phyloP scores from a whole-genome alignment of 2,888 invertebrate species.

The Capitulum mitella region DNA sequence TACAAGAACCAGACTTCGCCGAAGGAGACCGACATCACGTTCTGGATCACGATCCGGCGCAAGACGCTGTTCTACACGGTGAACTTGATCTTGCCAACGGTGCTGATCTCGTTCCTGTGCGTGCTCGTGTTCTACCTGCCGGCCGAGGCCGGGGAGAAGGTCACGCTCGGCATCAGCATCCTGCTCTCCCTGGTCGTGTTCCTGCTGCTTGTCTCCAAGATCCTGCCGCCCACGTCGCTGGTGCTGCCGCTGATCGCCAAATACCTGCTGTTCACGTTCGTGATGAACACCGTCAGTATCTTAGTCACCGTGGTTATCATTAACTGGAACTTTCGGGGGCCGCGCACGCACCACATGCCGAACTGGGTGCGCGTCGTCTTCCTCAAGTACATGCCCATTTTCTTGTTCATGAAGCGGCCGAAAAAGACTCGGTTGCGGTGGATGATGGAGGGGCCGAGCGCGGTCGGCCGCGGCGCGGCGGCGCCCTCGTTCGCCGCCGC shows the following conservation, averaged over 20 bases:
- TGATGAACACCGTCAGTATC: conserved; percentile 99
- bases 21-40: conserved; percentile 91
- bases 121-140: conserved; percentile 97
- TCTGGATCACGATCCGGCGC: conserved; percentile 89
- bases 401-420: conserved; percentile 92
- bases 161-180: conserved; percentile 92
- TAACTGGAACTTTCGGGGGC: conserved; percentile 96
- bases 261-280: conserved; percentile 97
- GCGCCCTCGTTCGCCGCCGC: conserved; percentile 61
- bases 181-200: conserved; percentile 99
- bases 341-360: conserved; percentile 96
- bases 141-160: conserved; percentile 96
- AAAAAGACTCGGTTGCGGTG: conserved; percentile 85
- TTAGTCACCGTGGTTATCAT: conserved; percentile 97
- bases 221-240: conserved; percentile 95
- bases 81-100: conserved; percentile 96
- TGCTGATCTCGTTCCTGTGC: conserved; percentile 96
- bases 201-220: conserved; percentile 94
- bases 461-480: conserved; percentile 14
- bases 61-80: conserved; percentile 99
- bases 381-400: conserved; percentile 61
- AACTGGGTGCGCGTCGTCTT: conserved; percentile 92
- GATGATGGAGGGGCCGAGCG: conserved; percentile 97
- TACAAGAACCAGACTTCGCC: conserved; percentile 73
- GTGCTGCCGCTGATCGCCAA: conserved; percentile 98